A percentile compares a stretch with the other conserved stretches of the same genome.
phyloP scores from a whole-genome alignment of 2,797 vertebrate species.

The Pelobates cultripes region DNA sequence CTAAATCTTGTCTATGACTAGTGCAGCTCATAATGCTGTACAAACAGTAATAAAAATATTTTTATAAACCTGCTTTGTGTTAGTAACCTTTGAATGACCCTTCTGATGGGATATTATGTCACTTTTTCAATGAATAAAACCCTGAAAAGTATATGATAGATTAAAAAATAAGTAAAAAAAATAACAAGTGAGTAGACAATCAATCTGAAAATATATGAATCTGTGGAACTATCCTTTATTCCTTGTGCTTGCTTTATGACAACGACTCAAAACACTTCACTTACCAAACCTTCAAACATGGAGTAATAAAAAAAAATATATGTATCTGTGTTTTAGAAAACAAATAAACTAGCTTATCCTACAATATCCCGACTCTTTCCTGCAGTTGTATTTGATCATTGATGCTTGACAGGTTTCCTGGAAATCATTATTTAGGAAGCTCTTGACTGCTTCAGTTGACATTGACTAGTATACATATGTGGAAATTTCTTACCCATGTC shows the following conservation, averaged over 20 bases:
- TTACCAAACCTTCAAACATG: conserved; percentile 43
- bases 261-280: conserved; percentile 43
- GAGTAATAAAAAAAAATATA: conserved; percentile 45
- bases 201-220: conserved; percentile 32
- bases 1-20: not conserved
- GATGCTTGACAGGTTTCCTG: conserved; percentile 28
- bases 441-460: conserved; percentile 5
- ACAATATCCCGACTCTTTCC: conserved; percentile 30
- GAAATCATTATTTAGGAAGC: conserved; percentile 25
- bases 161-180: conserved; percentile 26
- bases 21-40: not conserved
- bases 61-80: not conserved
- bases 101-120: not conserved
- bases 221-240: conserved; percentile 20
- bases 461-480: conserved; percentile 12
- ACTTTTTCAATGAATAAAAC: conserved; percentile 8
- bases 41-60: not conserved
- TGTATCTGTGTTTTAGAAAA: conserved; percentile 39
- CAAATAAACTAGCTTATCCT: conserved; percentile 39
- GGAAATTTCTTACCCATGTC: not conserved
- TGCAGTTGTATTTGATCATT: conserved; percentile 49
- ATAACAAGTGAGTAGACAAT: not conserved
- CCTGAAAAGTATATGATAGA: conserved; percentile 1
- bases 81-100: conserved; percentile 21
- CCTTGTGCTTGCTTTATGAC: conserved; percentile 26